Evolutionary conservation across 2,888 invertebrate genomes (phyloP).

Genomic region (Xanthostigma xanthostigma): DNA sequence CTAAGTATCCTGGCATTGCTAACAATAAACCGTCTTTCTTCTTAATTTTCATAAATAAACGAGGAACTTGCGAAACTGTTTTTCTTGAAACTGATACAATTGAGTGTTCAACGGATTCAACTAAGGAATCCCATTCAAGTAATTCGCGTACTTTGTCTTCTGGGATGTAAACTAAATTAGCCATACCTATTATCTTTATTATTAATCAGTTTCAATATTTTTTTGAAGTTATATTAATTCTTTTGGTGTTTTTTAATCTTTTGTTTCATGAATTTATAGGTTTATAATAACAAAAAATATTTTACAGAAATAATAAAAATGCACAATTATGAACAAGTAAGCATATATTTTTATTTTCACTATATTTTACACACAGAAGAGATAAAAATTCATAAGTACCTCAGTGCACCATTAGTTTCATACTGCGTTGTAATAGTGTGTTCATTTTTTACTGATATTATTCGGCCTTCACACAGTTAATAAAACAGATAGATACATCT

Average conservation of each 20-base stretch:
- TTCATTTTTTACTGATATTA: no score
- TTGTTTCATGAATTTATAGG: no score
- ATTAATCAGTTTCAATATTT: neutral
- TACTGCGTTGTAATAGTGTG: no score
- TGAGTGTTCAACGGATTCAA: conserved; percentile 26
- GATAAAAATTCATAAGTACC: no score
- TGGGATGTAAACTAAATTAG: conserved; percentile 16
- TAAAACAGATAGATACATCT: neutral
- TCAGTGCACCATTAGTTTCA: no score
- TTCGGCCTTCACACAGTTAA: neutral
- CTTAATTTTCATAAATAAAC: conserved; percentile 20
- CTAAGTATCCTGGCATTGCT: conserved; percentile 33
- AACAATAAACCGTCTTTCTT: conserved; percentile 19
- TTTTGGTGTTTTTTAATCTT: neutral
- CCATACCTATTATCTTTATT: neutral
- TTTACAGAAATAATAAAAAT: no score
- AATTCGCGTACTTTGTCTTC: conserved; percentile 24
- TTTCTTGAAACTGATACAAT: conserved; percentile 21
- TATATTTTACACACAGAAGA: no score
- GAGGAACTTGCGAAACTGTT: conserved; percentile 23
- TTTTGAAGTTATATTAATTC: no score
- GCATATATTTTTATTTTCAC: no score
- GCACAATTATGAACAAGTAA: no score
- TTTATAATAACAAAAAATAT: no score
- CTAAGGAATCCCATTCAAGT: conserved; percentile 27